Base-by-base conservation (phyloP, 2,797 vertebrate species). In the Sternotherus odoratus region DNA sequence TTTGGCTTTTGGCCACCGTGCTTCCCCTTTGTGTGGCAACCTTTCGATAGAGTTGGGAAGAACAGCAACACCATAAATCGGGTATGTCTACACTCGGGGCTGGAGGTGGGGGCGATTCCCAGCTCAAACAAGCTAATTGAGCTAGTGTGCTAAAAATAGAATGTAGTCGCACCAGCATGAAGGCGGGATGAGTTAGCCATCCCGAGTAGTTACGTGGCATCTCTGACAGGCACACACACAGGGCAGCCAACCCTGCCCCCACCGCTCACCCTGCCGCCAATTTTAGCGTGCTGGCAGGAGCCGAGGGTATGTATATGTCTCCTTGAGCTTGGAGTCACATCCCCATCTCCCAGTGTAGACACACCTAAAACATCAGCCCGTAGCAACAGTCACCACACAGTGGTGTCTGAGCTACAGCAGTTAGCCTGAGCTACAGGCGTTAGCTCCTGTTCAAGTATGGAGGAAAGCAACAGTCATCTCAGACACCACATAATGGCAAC, bases 11-110 rank as follows among this genome's bases (percentile, higher is more conserved):
- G 43, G 43, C 26, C 6, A 46, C 43, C 72, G 16, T 30, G 15
- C 72, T 9, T 46, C 85, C 5, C 46, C 51, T 79, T 75, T 75
- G n/a, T 30, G 86, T 94, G 81, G 33, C 57, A 81, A 85, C 53
- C 87, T 63, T 23, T 80, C 74, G 10, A 33, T 69, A 54, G 74
- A 89, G 69, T 77, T 94, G 72, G 87, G 88, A 95, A 94, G 87
- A 16, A 85, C 89, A 92, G 48, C 30, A 81, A 39, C 77, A 46
- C 36, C 39, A 26, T 12, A 26, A 66, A 66, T n/a, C n/a, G 19
- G 19, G n/a, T 23, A 39, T 23, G 19, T 39, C n/a, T 69, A 69
- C 19, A 69, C 17, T 69, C 39, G 17, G 63, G n/a, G n/a, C n/a
- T 33, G 6, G 19, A 15, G 33, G 9, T 8, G 56, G 6, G 56